These are phyloP conservation scores for Ennomos quercinarius DNA, from an alignment of 2,888 invertebrate species.

Conservation along the genomic window DNA sequence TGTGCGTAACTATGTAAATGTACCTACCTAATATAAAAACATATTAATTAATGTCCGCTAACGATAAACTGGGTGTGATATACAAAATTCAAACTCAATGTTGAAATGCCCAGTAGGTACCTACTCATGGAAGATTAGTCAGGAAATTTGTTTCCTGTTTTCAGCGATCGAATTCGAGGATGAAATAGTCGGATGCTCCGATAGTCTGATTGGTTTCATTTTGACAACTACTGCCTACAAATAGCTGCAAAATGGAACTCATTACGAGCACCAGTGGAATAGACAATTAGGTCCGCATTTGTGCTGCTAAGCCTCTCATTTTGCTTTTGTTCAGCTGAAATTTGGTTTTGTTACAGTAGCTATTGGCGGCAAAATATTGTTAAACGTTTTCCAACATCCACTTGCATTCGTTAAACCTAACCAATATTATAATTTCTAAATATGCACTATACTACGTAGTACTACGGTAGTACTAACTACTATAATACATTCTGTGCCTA, in stretches of 20 bases:
- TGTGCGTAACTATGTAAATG: too few relatives aligned
- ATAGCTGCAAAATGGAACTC: constrained; percentile 25
- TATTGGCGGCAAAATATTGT: too few relatives aligned
- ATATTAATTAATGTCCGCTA: too few relatives aligned
- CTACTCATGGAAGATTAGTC: background rate
- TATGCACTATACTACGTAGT: too few relatives aligned
- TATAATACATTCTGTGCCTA: too few relatives aligned
- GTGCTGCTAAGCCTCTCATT: constrained; percentile 22
- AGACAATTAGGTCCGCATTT: constrained; percentile 14
- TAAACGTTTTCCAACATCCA: too few relatives aligned
- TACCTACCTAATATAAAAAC: too few relatives aligned
- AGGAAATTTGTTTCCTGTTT: constrained; percentile 2
- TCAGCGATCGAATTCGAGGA: constrained; percentile 4
- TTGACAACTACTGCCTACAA: constrained; percentile 13
- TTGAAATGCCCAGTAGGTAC: background rate
- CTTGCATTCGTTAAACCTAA: too few relatives aligned
- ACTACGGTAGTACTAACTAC: too few relatives aligned
- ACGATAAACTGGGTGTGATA: too few relatives aligned
- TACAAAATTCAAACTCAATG: background rate
- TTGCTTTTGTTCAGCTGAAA: constrained; percentile 26
- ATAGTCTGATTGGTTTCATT: constrained; percentile 18
- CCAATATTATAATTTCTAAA: too few relatives aligned
- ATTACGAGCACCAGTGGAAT: constrained; percentile 18
- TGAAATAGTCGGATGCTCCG: background rate
- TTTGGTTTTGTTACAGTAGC: constrained; percentile 3